Conservation (phyloP, 2,888 invertebrate genomes). For the Zaprionus lineosus region DNA sequence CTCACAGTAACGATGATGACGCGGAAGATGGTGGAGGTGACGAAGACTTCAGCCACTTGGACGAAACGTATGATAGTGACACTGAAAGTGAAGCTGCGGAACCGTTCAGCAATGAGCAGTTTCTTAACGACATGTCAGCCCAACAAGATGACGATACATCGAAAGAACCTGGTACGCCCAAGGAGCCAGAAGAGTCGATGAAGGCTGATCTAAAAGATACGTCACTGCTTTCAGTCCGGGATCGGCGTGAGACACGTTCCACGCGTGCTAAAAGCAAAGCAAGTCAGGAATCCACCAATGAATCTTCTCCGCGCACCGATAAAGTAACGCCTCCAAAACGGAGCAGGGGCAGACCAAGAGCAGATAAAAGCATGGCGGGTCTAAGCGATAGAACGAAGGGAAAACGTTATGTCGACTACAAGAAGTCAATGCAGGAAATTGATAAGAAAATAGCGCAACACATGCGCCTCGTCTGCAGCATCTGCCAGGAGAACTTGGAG, state of each 20-base stretch:
- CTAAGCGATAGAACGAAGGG: constrained; percentile 5
- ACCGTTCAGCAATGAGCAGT: constrained; percentile 63
- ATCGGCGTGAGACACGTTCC: constrained; percentile 59
- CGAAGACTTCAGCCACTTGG: constrained; percentile 8
- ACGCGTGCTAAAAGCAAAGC: constrained; percentile 53
- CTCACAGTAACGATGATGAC: constrained; percentile 4
- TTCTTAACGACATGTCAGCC: constrained; percentile 47
- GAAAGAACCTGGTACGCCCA: background rate
- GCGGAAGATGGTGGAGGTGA: constrained; percentile 3
- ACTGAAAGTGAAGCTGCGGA: constrained; percentile 28
- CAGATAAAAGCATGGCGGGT: constrained; percentile 20
- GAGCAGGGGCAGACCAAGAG: too few relatives aligned
- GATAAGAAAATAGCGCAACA: constrained; percentile 79
- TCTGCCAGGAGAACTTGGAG: constrained; percentile 68
- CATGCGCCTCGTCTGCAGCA: constrained; percentile 79
- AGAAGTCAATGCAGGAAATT: constrained; percentile 68
- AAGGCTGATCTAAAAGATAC: background rate
- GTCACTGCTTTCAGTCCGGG: background rate
- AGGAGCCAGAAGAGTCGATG: background rate
- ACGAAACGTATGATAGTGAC: constrained; percentile 21
- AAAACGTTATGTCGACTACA: constrained; percentile 48
- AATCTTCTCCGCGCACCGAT: constrained; percentile 5
- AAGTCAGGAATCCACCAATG: background rate
- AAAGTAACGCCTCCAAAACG: constrained; percentile 14
- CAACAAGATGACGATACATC: constrained; percentile 3